Evolutionary conservation across 2,797 vertebrate species (phyloP).

Genomic region (Sebastes itinus): DNA sequence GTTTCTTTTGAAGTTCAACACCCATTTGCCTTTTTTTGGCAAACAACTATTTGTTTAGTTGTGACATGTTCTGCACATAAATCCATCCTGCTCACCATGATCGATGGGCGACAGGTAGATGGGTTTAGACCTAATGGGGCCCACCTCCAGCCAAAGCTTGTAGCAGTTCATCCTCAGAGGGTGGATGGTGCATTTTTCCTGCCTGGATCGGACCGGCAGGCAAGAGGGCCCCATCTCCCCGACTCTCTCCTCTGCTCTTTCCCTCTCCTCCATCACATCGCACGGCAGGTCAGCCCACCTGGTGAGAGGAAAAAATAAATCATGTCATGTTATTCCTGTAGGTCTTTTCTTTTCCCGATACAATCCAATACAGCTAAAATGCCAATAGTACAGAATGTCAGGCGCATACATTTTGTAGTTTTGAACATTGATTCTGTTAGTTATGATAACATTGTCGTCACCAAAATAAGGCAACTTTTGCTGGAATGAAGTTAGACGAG

Average conservation of each 20-base stretch:
- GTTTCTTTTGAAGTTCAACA: neutral
- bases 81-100: slow-evolving; percentile 82
- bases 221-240: slow-evolving; percentile 71
- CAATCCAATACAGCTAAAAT: neutral
- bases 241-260: slow-evolving; percentile 42
- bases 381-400: neutral
- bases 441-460: neutral
- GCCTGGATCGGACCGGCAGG: slow-evolving; percentile 38
- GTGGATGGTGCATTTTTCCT: slow-evolving; percentile 83
- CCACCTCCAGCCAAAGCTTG: slow-evolving; percentile 91
- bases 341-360: neutral
- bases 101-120: slow-evolving; percentile 87
- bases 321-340: neutral
- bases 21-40: neutral
- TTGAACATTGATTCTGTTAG: neutral
- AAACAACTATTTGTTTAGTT: too few species aligned
- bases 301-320: neutral
- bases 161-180: slow-evolving; percentile 90
- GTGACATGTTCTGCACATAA: neutral
- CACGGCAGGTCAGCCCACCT: slow-evolving; percentile 87
- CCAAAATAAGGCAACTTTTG: neutral
- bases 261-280: slow-evolving; percentile 75
- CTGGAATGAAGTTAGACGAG: neutral
- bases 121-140: slow-evolving; percentile 85
- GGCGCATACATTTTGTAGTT: neutral